Evolutionary conservation across 1,140 invertebrate species (phyloP).

Genomic region (Bombus pyrosoma): DNA sequence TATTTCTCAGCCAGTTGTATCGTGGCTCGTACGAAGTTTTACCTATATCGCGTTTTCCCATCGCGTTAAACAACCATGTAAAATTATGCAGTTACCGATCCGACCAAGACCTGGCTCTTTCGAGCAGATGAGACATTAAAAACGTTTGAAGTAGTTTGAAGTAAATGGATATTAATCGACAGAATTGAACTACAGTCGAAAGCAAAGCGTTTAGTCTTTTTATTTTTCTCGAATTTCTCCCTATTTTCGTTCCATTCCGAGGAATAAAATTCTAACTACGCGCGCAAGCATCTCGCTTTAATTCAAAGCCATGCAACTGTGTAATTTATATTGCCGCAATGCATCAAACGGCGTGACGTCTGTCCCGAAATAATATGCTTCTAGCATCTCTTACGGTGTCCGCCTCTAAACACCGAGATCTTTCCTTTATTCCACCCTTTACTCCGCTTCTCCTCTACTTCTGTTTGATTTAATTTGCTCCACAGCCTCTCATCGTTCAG

Average conservation of each 20-base stretch:
- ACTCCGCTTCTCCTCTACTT: neutral
- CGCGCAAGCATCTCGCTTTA: constrained; percentile 52
- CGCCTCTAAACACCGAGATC: constrained; percentile 26
- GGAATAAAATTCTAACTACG: neutral
- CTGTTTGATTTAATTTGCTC: constrained; percentile 37
- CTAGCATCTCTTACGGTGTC: constrained; percentile 25
- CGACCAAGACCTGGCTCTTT: neutral
- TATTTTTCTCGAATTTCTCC: no score
- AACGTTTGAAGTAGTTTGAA: neutral
- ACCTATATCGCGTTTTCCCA: no score
- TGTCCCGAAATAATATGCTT: constrained; percentile 62
- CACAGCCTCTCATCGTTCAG: constrained; percentile 34
- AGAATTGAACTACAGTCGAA: neutral
- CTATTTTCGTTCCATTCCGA: neutral
- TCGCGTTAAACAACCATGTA: neutral
- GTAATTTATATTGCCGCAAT: constrained; percentile 75
- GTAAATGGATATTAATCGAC: neutral
- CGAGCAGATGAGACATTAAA: neutral
- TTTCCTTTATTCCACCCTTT: constrained; percentile 46
- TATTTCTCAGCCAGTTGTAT: neutral
- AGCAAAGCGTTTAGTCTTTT: no score
- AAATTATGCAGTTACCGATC: neutral
- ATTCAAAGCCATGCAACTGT: constrained; percentile 50
- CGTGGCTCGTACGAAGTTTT: no score
- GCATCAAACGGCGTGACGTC: constrained; percentile 67